Evolutionary conservation across 30 jellyfish, hydroid and myxozoan genomes (phyloP).

Genomic region (Cassiopea andromeda): DNA sequence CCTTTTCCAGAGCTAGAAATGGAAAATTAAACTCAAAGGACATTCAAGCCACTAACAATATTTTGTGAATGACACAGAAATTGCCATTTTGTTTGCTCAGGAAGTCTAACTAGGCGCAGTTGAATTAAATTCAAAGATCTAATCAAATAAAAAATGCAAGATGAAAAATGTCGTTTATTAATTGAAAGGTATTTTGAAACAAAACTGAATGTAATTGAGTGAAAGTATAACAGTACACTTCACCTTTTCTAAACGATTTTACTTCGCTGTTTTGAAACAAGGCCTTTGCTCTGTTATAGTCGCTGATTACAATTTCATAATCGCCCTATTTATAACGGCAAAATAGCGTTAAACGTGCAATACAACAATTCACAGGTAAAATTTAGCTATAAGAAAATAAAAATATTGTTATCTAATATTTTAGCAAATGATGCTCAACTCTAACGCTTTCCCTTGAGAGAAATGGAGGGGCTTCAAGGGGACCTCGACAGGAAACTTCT

Average conservation of each 20-base stretch:
- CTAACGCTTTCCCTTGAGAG: too few species aligned
- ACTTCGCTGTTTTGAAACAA: conserved; percentile 97
- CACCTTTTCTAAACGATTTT: conserved; percentile 89
- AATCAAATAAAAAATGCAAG: too few species aligned
- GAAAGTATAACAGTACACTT: not conserved
- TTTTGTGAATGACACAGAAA: too few species aligned
- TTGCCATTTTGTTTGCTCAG: too few species aligned
- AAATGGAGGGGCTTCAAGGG: too few species aligned
- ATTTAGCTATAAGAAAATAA: too few species aligned
- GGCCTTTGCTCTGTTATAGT: conserved; percentile 96
- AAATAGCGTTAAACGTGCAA: not conserved
- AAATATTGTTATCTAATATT: too few species aligned
- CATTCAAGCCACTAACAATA: not conserved
- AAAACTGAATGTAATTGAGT: not conserved
- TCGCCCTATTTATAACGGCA: conserved; percentile 79
- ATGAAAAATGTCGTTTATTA: too few species aligned
- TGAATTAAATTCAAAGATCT: too few species aligned
- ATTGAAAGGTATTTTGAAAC: not conserved
- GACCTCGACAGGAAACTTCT: too few species aligned
- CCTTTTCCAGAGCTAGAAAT: conserved; percentile 81
- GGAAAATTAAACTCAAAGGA: not conserved
- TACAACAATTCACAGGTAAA: not conserved
- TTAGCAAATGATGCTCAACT: too few species aligned
- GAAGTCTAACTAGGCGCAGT: too few species aligned
- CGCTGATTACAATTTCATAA: conserved; percentile 93